Conservation (phyloP, 2,888 invertebrate species). For the Acanthosepion esculentum region DNA sequence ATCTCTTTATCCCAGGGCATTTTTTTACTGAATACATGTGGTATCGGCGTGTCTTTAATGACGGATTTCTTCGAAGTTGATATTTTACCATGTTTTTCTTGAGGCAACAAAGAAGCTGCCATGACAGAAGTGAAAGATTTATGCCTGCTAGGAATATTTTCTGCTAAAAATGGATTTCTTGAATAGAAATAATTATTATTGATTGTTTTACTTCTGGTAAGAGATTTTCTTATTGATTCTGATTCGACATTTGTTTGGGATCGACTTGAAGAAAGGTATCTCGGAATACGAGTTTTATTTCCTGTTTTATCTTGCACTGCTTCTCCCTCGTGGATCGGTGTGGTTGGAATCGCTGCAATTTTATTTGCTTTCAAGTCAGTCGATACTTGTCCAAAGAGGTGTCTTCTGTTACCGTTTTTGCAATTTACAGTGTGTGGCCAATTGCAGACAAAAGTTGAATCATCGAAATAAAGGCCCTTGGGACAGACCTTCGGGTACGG, state of each 20-base stretch:
- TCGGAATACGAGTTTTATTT: not conserved
- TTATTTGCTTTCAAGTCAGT: not conserved
- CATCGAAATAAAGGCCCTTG: constrained; percentile 52
- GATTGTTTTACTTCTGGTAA: not conserved
- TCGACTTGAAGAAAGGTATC: not conserved
- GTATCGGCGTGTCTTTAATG: not conserved
- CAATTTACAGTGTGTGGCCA: constrained; percentile 55
- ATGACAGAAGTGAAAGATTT: not conserved
- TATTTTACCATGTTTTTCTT: not conserved
- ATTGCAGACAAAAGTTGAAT: constrained; percentile 53
- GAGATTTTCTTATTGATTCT: not conserved
- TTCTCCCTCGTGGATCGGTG: not conserved
- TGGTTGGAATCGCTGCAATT: not conserved
- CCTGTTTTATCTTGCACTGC: not conserved
- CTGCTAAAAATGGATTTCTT: not conserved
- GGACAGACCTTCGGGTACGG: constrained; percentile 51
- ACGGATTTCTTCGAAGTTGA: not conserved
- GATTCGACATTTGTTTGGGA: not conserved
- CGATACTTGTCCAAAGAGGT: not conserved
- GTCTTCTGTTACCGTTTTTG: constrained; percentile 49
- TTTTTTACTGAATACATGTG: not conserved
- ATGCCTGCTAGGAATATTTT: not conserved
- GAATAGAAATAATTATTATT: not conserved
- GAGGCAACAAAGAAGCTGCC: not conserved
- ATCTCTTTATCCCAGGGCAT: not conserved